Base-by-base conservation (phyloP, 2,888 invertebrate species). In the Erebia palarica region DNA sequence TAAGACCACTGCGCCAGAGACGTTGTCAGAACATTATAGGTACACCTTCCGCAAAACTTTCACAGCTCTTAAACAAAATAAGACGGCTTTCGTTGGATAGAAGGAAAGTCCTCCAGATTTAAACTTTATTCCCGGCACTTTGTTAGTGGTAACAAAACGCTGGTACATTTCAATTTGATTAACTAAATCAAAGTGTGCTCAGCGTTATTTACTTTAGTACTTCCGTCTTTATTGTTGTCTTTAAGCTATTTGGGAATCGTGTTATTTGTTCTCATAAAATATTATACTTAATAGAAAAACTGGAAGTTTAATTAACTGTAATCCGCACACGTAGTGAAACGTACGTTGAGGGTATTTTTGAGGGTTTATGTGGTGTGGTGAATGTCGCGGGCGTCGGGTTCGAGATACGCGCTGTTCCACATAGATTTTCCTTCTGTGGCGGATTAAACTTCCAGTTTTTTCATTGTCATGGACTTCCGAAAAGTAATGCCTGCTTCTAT, bases 131-230 rank as follows among this genome's bases (percentile, higher is more conserved):
- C 51, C 51, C 61, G 44, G 8, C 75, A 76, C 76, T 79, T 79
- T 77, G 79, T 78, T 70, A 72, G 70, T 68, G 66, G 72, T 76
- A 78, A 77, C 76, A 68, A 76, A 77, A 75, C 76, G 72, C 75
- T 77, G 71, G 75, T 72, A 77, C 71, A 75, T 75, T 75, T 76
- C 74, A 76, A 77, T 79, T 78, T 75, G 75, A 78, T 79, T 79
- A 78, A 78, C 76, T 76, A 73, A 78, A 78, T 75, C 76, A 74
- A 72, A 61, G 68, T 66, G 58, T 68, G 65, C 59, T 73, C 69
- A 71, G 72, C 53, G 72, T 74, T 66, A 64, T 72, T 57, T 47
- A 64, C 27, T 63, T 49, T 16, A 53, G 49, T 51, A 14, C 49
- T 51, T 4, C n/a, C 36, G 53, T 42, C 18, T 55, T 55, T 64